These are phyloP conservation scores for Acestrorhynchus altus DNA, from an alignment of 2,797 vertebrate genomes.

Conservation along the genomic window DNA sequence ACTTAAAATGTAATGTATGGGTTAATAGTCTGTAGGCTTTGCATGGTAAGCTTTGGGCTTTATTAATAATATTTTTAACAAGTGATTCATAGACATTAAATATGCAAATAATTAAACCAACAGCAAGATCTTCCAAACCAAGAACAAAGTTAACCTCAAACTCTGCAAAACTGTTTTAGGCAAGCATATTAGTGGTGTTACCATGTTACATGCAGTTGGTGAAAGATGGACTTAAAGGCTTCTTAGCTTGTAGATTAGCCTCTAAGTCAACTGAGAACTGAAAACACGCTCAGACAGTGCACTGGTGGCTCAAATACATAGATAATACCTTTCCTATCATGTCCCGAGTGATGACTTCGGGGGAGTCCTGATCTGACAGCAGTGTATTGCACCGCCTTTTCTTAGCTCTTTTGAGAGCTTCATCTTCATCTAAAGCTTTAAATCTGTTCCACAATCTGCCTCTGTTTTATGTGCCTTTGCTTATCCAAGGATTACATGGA, in stretches of 20 bases:
- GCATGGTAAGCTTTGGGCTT: background rate
- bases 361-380: too few relatives aligned
- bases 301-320: too few relatives aligned
- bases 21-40: too few relatives aligned
- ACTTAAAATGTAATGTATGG: too few relatives aligned
- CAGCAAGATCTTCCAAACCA: background rate
- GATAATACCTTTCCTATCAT: background rate
- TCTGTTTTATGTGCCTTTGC: conserved; percentile 27
- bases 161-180: background rate
- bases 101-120: background rate
- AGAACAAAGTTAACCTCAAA: background rate
- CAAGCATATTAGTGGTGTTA: background rate
- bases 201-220: background rate
- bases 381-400: background rate
- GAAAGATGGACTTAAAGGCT: background rate
- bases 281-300: too few relatives aligned
- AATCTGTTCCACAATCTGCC: background rate
- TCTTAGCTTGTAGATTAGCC: background rate
- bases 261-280: too few relatives aligned
- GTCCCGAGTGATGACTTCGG: too few relatives aligned
- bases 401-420: background rate
- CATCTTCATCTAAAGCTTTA: background rate
- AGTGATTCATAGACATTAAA: background rate
- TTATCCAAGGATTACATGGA: conserved; percentile 46
- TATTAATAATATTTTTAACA: background rate